These are phyloP conservation scores for Tadarida brasiliensis DNA, from an alignment of 2,797 vertebrate species.

Conservation along the genomic window DNA sequence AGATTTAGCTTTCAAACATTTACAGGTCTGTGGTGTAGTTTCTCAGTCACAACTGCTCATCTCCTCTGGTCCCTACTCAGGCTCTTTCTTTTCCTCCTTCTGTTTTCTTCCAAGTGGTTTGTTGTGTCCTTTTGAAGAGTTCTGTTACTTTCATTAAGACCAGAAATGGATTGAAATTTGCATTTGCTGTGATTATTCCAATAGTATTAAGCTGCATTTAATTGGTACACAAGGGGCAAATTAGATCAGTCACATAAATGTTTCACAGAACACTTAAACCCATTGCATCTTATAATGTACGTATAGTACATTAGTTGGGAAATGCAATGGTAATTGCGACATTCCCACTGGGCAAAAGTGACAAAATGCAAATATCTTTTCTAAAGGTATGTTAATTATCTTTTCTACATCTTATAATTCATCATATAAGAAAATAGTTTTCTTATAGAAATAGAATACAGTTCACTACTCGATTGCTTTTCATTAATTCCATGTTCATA, in stretches of 20 bases:
- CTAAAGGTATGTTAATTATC: background rate
- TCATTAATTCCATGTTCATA: background rate
- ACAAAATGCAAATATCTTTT: conserved; percentile 11
- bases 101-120: background rate
- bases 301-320: conserved; percentile 1
- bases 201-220: conserved; percentile 49
- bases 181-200: conserved; percentile 61
- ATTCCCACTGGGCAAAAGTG: conserved; percentile 25
- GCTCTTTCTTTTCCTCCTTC: background rate
- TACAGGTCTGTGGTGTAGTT: background rate
- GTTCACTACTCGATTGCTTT: background rate
- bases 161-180: conserved; percentile 18
- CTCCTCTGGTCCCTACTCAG: background rate
- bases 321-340: conserved; percentile 2
- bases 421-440: conserved; percentile 39
- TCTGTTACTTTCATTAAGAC: conserved; percentile 42
- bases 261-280: conserved; percentile 5
- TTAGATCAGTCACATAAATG: conserved; percentile 52
- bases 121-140: background rate
- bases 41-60: background rate
- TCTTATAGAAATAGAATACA: conserved; percentile 40
- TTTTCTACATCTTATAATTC: conserved; percentile 27
- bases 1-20: background rate
- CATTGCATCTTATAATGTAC: conserved; percentile 49
- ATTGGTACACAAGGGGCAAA: conserved; percentile 55